Evolutionary conservation across 2,113 vertebrate genomes (phyloP).

Genomic region (Periophthalmodon schlosseri): DNA sequence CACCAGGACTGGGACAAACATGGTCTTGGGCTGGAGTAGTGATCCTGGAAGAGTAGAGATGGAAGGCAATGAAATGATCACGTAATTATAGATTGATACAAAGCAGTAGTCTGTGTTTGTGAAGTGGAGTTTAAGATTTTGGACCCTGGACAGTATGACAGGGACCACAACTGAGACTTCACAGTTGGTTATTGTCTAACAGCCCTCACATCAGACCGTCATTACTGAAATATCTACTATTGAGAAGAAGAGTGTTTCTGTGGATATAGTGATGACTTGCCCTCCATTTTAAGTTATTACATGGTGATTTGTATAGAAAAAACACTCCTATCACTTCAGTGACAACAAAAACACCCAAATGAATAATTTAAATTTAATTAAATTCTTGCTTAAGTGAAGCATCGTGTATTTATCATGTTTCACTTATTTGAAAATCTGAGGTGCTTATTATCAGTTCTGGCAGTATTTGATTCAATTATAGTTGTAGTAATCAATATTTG

Average conservation of each 20-base stretch:
- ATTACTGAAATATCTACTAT: not conserved
- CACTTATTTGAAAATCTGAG: not conserved
- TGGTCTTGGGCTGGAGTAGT: conserved; percentile 19
- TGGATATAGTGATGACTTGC: not conserved
- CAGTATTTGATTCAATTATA: not conserved
- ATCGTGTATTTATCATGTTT: not conserved
- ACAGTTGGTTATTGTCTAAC: not conserved
- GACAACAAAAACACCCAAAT: conserved; percentile 9
- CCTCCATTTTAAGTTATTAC: not conserved
- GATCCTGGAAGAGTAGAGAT: conserved; percentile 24
- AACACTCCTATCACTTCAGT: conserved; percentile 14
- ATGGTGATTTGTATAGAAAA: conserved; percentile 6
- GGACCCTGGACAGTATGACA: not conserved
- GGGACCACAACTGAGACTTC: not conserved
- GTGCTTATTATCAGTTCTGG: not conserved
- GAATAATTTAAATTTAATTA: not conserved
- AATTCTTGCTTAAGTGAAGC: not conserved
- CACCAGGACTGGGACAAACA: conserved; percentile 64
- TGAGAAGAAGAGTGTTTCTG: not conserved
- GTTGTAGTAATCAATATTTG: not conserved
- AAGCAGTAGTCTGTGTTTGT: not conserved
- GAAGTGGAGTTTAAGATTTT: not conserved
- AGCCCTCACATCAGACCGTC: not conserved
- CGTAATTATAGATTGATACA: not conserved
- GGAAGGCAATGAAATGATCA: not conserved